These are phyloP conservation scores for Mechanitis mazaeus DNA, from an alignment of 2,888 invertebrate species.

Conservation along the genomic window DNA sequence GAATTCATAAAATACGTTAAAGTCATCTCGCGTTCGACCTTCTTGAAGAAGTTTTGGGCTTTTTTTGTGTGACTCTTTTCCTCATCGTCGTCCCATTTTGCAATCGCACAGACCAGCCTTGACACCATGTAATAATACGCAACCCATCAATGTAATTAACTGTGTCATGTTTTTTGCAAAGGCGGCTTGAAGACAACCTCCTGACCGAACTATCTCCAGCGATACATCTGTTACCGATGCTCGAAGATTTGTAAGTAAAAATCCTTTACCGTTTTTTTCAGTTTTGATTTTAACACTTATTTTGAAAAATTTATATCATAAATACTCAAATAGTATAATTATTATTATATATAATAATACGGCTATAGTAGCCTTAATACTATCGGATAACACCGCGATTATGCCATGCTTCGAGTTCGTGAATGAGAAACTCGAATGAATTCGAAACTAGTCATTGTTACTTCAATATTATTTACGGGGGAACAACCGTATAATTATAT, in stretches of 20 bases:
- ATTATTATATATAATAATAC: too few species aligned
- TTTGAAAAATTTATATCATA: neutral
- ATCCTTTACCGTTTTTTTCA: too few species aligned
- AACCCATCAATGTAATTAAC: conserved; percentile 2
- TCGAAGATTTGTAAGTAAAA: conserved; percentile 90
- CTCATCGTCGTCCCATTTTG: conserved; percentile 1
- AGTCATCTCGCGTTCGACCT: neutral
- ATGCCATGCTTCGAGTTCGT: too few species aligned
- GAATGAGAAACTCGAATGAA: too few species aligned
- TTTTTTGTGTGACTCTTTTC: conserved; percentile 1
- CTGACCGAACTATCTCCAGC: conserved; percentile 84
- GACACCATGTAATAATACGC: conserved; percentile 2
- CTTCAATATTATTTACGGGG: too few species aligned
- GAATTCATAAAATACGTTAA: too few species aligned
- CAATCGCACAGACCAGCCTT: neutral
- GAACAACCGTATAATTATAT: too few species aligned
- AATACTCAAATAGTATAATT: too few species aligned
- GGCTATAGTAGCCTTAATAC: too few species aligned
- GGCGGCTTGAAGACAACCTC: conserved; percentile 64
- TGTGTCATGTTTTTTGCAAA: conserved; percentile 33
- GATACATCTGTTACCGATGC: conserved; percentile 82
- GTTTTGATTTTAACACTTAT: neutral
- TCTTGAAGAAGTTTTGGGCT: neutral
- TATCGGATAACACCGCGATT: too few species aligned
- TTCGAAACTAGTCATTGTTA: too few species aligned